Evolutionary conservation across 2,888 invertebrate species (phyloP).

Genomic region (Asteroscopus sphinx): DNA sequence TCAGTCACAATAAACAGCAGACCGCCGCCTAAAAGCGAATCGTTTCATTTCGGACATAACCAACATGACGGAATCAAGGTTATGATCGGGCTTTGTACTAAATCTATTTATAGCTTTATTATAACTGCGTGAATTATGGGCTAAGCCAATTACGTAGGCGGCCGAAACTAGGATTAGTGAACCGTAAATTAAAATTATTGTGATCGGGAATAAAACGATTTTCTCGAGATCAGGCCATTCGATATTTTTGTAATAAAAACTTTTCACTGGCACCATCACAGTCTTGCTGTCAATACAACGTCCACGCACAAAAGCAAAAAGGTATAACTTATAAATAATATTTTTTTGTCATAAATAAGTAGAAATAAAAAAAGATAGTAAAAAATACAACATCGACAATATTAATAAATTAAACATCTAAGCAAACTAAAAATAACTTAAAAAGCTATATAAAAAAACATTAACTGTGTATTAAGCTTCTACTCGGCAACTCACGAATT

Average conservation of each 20-base stretch:
- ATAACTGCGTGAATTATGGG: slow-evolving; percentile 36
- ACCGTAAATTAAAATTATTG: slow-evolving; percentile 1
- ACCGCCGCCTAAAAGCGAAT: slow-evolving; percentile 11
- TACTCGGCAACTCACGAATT: slow-evolving; percentile 60
- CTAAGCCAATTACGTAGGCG: slow-evolving; percentile 20
- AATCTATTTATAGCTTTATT: slow-evolving; percentile 52
- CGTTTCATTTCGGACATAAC: slow-evolving; percentile 21
- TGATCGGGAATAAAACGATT: background rate
- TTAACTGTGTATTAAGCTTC: slow-evolving; percentile 62
- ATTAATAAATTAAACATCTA: slow-evolving; percentile 65
- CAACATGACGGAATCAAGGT: slow-evolving; percentile 39
- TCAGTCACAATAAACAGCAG: slow-evolving; percentile 19
- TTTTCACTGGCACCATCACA: background rate
- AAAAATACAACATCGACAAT: slow-evolving; percentile 65
- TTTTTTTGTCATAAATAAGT: slow-evolving; percentile 34
- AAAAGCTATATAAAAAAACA: slow-evolving; percentile 65
- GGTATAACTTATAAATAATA: slow-evolving; percentile 39
- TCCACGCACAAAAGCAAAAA: slow-evolving; percentile 39
- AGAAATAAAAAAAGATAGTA: slow-evolving; percentile 38
- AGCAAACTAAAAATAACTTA: slow-evolving; percentile 65
- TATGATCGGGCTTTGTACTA: slow-evolving; percentile 32
- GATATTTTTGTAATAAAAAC: background rate
- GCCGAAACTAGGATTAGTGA: slow-evolving; percentile 5
- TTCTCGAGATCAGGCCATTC: background rate
- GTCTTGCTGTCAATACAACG: slow-evolving; percentile 11